A percentile compares a stretch with the other conserved stretches of the same genome.
These are phyloP conservation scores for Rhabdophis nuchalis DNA, from an alignment of 2,797 vertebrate species.

Conservation along the genomic window DNA sequence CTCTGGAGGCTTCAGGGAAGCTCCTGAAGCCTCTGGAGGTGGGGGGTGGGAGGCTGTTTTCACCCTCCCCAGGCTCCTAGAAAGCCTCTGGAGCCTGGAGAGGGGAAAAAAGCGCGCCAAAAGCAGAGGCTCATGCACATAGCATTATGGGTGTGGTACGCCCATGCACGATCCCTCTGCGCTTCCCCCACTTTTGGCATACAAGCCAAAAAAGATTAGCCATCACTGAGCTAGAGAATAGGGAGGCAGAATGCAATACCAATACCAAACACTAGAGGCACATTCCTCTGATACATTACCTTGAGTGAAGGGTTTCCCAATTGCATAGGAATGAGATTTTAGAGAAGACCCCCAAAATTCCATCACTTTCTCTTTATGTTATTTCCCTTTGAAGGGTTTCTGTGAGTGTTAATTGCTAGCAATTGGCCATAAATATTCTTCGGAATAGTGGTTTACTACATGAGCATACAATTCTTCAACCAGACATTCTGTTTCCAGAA, in stretches of 20 bases:
- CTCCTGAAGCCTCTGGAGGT: no score
- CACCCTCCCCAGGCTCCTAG: no score
- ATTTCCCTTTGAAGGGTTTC: background rate
- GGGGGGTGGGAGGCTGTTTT: no score
- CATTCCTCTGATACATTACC: background rate
- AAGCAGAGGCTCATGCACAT: no score
- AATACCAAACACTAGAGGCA: background rate
- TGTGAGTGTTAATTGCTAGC: background rate
- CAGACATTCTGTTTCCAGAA: background rate
- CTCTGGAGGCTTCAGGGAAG: no score
- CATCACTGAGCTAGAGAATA: background rate
- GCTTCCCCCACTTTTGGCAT: no score
- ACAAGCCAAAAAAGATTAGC: no score
- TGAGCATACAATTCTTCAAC: background rate
- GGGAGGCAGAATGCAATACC: background rate
- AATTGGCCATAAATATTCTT: background rate
- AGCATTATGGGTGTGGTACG: no score
- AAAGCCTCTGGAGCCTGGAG: no score
- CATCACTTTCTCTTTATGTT: background rate
- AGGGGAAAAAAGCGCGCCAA: no score
- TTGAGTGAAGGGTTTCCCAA: background rate
- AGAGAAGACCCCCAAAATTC: background rate
- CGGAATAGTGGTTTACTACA: background rate
- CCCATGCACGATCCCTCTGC: no score
- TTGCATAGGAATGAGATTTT: background rate